phyloP scores from a whole-genome alignment of 2,797 vertebrate species.

The Coregonus ussuriensis region DNA sequence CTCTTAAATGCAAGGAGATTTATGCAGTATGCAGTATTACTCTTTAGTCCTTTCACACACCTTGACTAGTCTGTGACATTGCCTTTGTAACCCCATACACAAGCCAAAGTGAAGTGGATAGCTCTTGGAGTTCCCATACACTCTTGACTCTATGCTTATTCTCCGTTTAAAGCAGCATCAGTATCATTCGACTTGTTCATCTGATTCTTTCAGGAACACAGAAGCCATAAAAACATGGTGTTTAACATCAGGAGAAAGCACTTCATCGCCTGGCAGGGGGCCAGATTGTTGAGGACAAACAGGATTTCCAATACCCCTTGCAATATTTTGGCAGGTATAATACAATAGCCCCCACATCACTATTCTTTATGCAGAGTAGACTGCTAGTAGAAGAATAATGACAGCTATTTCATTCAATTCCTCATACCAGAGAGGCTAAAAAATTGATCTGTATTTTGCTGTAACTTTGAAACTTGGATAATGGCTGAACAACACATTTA shows the following conservation, averaged over 20 bases:
- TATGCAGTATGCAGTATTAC: no score
- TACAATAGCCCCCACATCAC: background rate
- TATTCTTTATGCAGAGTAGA: background rate
- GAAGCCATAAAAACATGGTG: slow-evolving; percentile 27
- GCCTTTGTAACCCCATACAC: no score
- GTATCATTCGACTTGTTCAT: background rate
- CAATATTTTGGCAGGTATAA: background rate
- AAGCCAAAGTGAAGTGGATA: background rate
- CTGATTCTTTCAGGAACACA: slow-evolving; percentile 11
- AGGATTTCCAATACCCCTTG: slow-evolving; percentile 23
- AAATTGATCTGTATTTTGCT: no score
- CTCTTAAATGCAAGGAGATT: no score
- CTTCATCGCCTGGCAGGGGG: slow-evolving; percentile 15
- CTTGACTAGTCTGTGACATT: no score
- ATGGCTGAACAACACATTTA: no score
- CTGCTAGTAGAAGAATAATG: background rate
- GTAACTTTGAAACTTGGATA: no score
- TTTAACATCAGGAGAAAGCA: slow-evolving; percentile 20
- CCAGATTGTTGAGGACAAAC: slow-evolving; percentile 22
- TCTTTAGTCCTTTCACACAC: no score
- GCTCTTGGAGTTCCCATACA: background rate
- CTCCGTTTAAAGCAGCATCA: background rate
- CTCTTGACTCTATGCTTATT: background rate
- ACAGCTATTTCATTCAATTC: background rate
- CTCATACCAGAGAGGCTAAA: no score